Evolutionary conservation across 2,797 vertebrate species (phyloP).

Genomic region (Carduelis carduelis): DNA sequence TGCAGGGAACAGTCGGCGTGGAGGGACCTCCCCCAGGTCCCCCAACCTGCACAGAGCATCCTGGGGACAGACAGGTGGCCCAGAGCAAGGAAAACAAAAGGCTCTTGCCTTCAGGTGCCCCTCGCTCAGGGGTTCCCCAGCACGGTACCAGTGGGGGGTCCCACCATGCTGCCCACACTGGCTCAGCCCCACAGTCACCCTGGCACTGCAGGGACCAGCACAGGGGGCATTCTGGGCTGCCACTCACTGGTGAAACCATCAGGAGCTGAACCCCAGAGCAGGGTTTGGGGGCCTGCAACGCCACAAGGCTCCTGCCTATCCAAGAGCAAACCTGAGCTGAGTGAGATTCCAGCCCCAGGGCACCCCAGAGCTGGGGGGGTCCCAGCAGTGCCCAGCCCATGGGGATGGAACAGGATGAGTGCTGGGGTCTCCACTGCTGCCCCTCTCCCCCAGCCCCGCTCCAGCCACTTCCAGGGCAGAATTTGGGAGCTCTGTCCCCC

Average conservation of each 20-base stretch:
- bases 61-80: not conserved
- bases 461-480: not conserved
- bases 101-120: not conserved
- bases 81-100: not conserved
- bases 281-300: fast-evolving
- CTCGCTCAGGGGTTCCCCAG: fast-evolving
- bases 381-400: fast-evolving
- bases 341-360: not conserved
- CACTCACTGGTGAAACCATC: not conserved
- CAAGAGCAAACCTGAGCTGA: not conserved
- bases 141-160: not conserved
- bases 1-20: fast-evolving
- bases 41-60: not conserved
- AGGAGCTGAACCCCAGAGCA: not conserved
- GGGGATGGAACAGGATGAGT: not conserved
- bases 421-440: not conserved
- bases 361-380: not conserved
- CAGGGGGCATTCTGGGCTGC: fast-evolving
- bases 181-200: not conserved
- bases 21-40: not conserved
- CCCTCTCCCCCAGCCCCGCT: not conserved
- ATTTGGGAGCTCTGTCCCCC: not conserved
- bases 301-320: not conserved
- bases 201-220: not conserved
- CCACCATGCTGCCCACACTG: not conserved